Conservation (phyloP, 2,113 vertebrate genomes). For the Dissostichus mawsoni region DNA sequence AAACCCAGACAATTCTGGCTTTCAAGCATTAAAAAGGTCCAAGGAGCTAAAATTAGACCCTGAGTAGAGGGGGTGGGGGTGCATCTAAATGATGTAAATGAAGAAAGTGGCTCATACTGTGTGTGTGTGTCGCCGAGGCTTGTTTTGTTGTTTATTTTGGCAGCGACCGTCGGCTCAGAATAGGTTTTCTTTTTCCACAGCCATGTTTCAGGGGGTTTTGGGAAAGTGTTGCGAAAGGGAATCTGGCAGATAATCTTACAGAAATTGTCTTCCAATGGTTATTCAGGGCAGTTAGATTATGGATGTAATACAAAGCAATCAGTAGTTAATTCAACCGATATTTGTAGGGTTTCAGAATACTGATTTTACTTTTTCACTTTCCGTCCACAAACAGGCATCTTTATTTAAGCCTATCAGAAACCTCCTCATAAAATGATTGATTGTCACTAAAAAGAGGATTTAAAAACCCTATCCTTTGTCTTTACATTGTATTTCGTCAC, state of each 20-base stretch:
- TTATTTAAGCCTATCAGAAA: background rate
- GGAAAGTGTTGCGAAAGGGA: slow-evolving; percentile 57
- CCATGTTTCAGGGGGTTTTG: slow-evolving; percentile 48
- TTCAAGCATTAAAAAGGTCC: slow-evolving; percentile 72
- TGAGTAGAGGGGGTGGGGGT: slow-evolving; percentile 26
- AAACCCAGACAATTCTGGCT: slow-evolving; percentile 80
- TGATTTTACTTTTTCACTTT: background rate
- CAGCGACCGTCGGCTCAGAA: slow-evolving; percentile 53
- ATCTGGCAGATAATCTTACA: slow-evolving; percentile 47
- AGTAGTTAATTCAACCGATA: background rate
- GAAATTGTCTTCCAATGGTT: slow-evolving; percentile 38
- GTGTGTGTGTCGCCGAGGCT: slow-evolving; percentile 49
- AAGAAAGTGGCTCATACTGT: slow-evolving; percentile 49
- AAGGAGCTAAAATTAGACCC: slow-evolving; percentile 75
- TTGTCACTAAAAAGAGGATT: slow-evolving; percentile 4
- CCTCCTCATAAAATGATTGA: background rate
- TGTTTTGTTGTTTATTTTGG: slow-evolving; percentile 75
- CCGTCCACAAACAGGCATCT: background rate
- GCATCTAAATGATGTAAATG: slow-evolving; percentile 77
- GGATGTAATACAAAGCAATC: slow-evolving; percentile 26
- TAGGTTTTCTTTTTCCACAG: slow-evolving; percentile 70
- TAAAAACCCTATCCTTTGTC: background rate
- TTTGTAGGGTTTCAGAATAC: background rate
- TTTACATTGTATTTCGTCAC: background rate
- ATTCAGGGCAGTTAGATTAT: slow-evolving; percentile 29